These are phyloP conservation scores for Drosophila tropicalis DNA, from an alignment of 1,140 invertebrate species.

Conservation along the genomic window DNA sequence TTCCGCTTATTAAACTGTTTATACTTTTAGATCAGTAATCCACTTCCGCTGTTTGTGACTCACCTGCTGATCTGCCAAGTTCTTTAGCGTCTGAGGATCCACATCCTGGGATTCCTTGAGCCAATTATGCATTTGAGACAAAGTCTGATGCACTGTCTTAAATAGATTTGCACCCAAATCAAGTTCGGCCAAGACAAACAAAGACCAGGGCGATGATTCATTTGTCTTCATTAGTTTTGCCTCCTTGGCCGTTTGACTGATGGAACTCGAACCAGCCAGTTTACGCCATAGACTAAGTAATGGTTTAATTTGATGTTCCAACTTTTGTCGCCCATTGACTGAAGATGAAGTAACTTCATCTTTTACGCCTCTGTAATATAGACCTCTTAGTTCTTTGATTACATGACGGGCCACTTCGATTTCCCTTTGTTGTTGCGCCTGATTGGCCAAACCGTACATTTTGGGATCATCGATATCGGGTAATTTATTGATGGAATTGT, in stretches of 20 bases:
- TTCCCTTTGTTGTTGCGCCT: constrained; percentile 70
- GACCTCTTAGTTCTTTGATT: constrained; percentile 59
- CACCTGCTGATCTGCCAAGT: constrained; percentile 85
- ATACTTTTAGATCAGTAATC: neutral
- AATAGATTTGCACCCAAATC: constrained; percentile 59
- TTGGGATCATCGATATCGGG: constrained; percentile 89
- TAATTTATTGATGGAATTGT: constrained; percentile 86
- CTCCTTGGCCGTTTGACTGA: constrained; percentile 52
- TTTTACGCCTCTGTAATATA: constrained; percentile 59
- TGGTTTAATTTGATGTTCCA: constrained; percentile 86
- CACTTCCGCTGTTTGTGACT: neutral
- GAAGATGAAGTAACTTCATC: neutral
- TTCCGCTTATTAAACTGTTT: neutral
- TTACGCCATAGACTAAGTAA: constrained; percentile 91
- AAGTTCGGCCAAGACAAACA: constrained; percentile 82
- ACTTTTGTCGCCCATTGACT: constrained; percentile 72
- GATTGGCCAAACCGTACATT: constrained; percentile 89
- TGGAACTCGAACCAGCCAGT: constrained; percentile 84
- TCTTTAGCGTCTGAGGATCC: constrained; percentile 38
- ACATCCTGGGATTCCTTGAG: constrained; percentile 60
- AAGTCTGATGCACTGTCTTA: constrained; percentile 63
- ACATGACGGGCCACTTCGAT: constrained; percentile 61
- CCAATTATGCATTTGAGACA: constrained; percentile 62
- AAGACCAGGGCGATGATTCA: constrained; percentile 85
- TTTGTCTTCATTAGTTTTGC: constrained; percentile 77